Evolutionary conservation across 1,140 invertebrate genomes (phyloP).

Genomic region (Tetranychus urticae): DNA sequence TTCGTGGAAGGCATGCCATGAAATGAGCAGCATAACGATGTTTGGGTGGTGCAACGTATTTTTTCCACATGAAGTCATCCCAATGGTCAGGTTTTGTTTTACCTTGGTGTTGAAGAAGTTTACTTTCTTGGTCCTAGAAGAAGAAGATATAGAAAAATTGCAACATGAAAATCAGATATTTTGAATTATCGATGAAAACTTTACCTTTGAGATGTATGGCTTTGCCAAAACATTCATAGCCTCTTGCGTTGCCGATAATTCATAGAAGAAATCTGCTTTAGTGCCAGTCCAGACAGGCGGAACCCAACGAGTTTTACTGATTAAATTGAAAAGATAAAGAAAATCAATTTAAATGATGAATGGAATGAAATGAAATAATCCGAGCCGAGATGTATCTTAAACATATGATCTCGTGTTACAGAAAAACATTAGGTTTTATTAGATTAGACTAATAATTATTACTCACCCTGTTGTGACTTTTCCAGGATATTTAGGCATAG

Average conservation of each 20-base stretch:
- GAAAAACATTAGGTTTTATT: too few relatives aligned
- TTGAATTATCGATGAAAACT: background rate
- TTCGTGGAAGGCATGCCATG: constrained; percentile 11
- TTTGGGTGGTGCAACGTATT: background rate
- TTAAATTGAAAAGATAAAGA: background rate
- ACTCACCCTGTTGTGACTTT: too few relatives aligned
- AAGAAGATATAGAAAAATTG: background rate
- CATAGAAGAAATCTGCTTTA: background rate
- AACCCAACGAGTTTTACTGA: background rate
- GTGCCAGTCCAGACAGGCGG: background rate
- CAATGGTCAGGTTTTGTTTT: background rate
- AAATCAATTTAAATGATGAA: background rate
- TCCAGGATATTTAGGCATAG: too few relatives aligned
- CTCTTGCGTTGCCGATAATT: background rate
- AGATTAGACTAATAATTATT: too few relatives aligned
- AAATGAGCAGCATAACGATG: background rate
- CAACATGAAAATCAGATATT: background rate
- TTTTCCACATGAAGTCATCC: background rate
- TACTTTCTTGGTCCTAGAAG: background rate
- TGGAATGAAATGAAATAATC: too few relatives aligned
- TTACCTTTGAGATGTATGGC: background rate
- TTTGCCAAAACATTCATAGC: background rate
- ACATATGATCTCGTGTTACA: too few relatives aligned
- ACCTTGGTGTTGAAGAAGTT: background rate
- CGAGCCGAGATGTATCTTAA: too few relatives aligned